These are phyloP conservation scores for Varanus salvator DNA, from an alignment of 2,113 vertebrate species.

Conservation along the genomic window DNA sequence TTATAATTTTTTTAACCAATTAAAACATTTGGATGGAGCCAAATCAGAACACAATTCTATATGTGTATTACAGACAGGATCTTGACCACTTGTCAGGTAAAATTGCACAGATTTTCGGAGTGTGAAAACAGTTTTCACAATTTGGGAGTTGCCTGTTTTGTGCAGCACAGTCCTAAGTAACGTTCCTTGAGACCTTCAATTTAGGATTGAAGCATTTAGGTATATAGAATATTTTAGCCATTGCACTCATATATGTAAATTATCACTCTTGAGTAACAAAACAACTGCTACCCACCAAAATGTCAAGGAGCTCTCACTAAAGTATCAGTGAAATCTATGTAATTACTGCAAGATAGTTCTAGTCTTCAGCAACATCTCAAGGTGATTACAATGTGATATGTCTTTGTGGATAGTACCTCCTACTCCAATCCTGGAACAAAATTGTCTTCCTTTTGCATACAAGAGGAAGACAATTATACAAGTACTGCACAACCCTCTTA, in stretches of 20 bases:
- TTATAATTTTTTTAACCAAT: neutral
- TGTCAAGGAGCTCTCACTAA: neutral
- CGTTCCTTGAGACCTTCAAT: neutral
- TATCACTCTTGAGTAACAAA: neutral
- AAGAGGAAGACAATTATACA: neutral
- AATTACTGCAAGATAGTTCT: neutral
- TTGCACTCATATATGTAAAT: neutral
- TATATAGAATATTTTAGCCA: neutral
- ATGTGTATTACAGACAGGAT: neutral
- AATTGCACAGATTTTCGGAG: neutral
- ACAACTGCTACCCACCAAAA: neutral
- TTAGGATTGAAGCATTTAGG: neutral
- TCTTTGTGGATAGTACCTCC: neutral
- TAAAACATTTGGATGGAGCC: neutral
- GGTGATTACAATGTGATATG: neutral
- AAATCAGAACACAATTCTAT: neutral
- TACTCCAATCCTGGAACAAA: neutral
- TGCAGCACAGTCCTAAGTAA: neutral
- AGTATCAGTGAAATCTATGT: neutral
- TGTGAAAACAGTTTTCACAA: neutral
- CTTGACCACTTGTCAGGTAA: rapidly evolving
- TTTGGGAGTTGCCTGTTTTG: neutral
- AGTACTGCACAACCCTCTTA: neutral
- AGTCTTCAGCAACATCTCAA: neutral
- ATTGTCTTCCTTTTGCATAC: neutral